A percentile compares a stretch with the other conserved stretches of the same genome.
Conservation (phyloP, 2,888 invertebrate species). For the Synergus itoensis region DNA sequence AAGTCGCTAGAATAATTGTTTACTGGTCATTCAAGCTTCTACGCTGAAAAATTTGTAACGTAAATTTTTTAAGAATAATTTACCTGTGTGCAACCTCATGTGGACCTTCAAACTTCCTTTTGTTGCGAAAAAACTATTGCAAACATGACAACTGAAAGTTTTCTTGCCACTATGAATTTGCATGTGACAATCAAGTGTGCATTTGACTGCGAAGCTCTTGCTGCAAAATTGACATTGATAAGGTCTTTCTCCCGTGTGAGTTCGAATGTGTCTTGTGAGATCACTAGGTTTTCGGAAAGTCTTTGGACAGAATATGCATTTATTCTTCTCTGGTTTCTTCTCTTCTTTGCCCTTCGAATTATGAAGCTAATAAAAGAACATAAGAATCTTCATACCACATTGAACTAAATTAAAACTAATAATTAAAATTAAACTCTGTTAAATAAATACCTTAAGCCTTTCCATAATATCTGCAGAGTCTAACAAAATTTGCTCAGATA, state of each 20-base stretch:
- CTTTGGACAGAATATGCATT: constrained; percentile 82
- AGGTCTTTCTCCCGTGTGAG: constrained; percentile 85
- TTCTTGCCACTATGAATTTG: constrained; percentile 81
- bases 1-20: background rate
- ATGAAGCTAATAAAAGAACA: constrained; percentile 34
- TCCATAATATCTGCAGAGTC: constrained; percentile 68
- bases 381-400: background rate
- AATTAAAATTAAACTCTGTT: background rate
- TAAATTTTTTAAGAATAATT: constrained; percentile 41
- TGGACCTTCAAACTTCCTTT: constrained; percentile 85
- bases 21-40: too few species aligned
- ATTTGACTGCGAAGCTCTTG: constrained; percentile 83
- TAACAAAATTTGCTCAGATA: constrained; percentile 72
- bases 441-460: constrained; percentile 58
- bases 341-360: constrained; percentile 57
- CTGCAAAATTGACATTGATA: constrained; percentile 80
- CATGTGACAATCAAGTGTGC: constrained; percentile 82
- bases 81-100: constrained; percentile 83
- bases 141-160: constrained; percentile 82
- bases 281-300: constrained; percentile 85
- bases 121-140: constrained; percentile 82
- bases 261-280: constrained; percentile 83
- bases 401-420: background rate
- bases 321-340: constrained; percentile 76
- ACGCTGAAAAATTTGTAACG: background rate